Evolutionary conservation across 30 jellyfish, hydroid and myxozoan species (phyloP), one percentile per base, ranked within the genome.

Genomic region (Morbakka virulenta): DNA sequence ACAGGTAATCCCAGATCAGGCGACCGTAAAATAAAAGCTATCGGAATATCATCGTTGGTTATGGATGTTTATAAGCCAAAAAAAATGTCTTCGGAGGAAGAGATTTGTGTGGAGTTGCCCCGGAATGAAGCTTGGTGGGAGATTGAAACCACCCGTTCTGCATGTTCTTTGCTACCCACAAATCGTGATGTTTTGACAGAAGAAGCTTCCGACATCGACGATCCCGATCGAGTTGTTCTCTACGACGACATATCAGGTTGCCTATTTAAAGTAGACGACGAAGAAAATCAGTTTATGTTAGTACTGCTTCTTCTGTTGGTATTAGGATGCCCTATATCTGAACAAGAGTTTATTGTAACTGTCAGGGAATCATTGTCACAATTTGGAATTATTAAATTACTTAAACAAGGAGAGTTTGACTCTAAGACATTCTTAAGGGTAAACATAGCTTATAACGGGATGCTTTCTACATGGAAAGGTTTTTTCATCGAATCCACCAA

Each of bases 201-300:
- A n/a, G n/a, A n/a, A n/a, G n/a, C n/a, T n/a, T n/a, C n/a, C 0
- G 89, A 65, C 2, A 80, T 86, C 68, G 98, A 80, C 23, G 98
- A 92, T 52, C 76, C 96, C 17, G 98, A 92, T 23, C 83, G 98
- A 17, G 36, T 87, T 33, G 94, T 84, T 12, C 66, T 92, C 2
- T 85, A 82, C 66, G 95, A 81, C 48, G 98, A 92, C 79, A 48
- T 92, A 17, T 35, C 86, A 2, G 77, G 74, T 0, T 80, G 82
- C 23, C 72, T 85, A 25, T 92, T 92, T 74, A 81, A 76, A 35
- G 32, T 85, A 14, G 32, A 53, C 25, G 35, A 86, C 14, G 93
- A 57, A 13, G 66, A 57, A 17, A 67, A 86, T 28, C 36, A 57
- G 17, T 47, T 53, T 72, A 64, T 67, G 21, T 35, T 92, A 66